Percentiles rank a stretch among this genome's conserved stretches.
Evolutionary conservation across 2,888 invertebrate species (phyloP).

Genomic region (Pseudolycoriella hygida): DNA sequence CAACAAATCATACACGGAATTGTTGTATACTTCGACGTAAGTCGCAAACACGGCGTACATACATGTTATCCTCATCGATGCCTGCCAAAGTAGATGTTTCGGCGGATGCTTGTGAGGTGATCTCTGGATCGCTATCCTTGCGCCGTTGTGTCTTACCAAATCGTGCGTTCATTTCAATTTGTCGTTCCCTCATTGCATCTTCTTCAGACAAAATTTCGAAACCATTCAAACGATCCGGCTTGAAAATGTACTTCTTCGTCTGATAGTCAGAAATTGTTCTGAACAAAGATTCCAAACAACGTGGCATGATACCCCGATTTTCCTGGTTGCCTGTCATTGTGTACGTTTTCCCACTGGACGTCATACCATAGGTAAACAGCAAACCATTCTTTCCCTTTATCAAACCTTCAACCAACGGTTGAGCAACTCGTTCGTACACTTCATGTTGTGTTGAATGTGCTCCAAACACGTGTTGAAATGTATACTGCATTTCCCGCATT

Average conservation of each 20-base stretch:
- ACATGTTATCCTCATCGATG: conserved; percentile 66
- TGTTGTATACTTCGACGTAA: conserved; percentile 94
- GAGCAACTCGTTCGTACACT: conserved; percentile 65
- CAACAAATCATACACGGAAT: conserved; percentile 86
- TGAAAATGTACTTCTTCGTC: conserved; percentile 78
- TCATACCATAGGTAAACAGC: conserved; percentile 95
- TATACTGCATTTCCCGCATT: conserved; percentile 53
- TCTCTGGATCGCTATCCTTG: conserved; percentile 43
- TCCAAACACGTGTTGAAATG: conserved; percentile 75
- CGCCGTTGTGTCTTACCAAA: conserved; percentile 17
- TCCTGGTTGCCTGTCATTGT: conserved; percentile 74
- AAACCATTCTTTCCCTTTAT: conserved; percentile 81
- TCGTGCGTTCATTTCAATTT: conserved; percentile 30
- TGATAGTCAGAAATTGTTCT: conserved; percentile 73
- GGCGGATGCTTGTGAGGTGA: conserved; percentile 36
- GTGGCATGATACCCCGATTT: conserved; percentile 73
- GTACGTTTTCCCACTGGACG: conserved; percentile 92
- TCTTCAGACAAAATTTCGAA: conserved; percentile 79
- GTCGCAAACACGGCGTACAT: conserved; percentile 84
- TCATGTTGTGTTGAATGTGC: conserved; percentile 62
- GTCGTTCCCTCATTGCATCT: conserved; percentile 69
- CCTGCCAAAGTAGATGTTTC: conserved; percentile 40
- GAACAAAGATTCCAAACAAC: conserved; percentile 81
- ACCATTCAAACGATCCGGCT: conserved; percentile 85
- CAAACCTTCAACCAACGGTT: conserved; percentile 73